These are phyloP conservation scores for Scelioninae gen. 1 DNA, from an alignment of 2,888 invertebrate genomes.

Conservation along the genomic window DNA sequence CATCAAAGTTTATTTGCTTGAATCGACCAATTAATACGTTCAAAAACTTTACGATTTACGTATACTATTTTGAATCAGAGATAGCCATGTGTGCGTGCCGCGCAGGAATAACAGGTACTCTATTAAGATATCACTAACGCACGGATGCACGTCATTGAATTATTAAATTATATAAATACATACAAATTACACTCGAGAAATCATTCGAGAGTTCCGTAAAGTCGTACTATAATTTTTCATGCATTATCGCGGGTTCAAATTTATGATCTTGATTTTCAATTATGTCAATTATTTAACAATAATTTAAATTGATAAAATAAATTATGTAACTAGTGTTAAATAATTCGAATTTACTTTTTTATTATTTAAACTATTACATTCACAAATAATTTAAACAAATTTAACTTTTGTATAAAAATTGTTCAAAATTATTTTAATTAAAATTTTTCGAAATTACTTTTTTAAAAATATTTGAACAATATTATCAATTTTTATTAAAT, in stretches of 20 bases:
- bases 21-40: slow-evolving; percentile 46
- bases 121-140: slow-evolving; percentile 64
- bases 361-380: too few species aligned
- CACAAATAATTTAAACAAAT: too few species aligned
- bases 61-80: slow-evolving; percentile 32
- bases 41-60: slow-evolving; percentile 22
- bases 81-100: slow-evolving; percentile 19
- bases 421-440: too few species aligned
- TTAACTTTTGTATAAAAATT: too few species aligned
- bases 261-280: background rate
- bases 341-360: too few species aligned
- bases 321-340: too few species aligned
- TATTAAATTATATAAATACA: slow-evolving; percentile 64
- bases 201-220: slow-evolving; percentile 30
- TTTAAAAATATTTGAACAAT: too few species aligned
- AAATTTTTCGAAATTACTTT: too few species aligned
- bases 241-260: background rate
- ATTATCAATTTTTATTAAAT: too few species aligned
- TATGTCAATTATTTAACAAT: background rate
- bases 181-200: slow-evolving; percentile 36
- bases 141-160: slow-evolving; percentile 64
- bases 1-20: slow-evolving; percentile 48
- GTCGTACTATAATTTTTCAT: slow-evolving; percentile 9
- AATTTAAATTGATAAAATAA: too few species aligned
- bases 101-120: slow-evolving; percentile 50